phyloP scores from a whole-genome alignment of 2,888 invertebrate species.

The Desoria tigrina region DNA sequence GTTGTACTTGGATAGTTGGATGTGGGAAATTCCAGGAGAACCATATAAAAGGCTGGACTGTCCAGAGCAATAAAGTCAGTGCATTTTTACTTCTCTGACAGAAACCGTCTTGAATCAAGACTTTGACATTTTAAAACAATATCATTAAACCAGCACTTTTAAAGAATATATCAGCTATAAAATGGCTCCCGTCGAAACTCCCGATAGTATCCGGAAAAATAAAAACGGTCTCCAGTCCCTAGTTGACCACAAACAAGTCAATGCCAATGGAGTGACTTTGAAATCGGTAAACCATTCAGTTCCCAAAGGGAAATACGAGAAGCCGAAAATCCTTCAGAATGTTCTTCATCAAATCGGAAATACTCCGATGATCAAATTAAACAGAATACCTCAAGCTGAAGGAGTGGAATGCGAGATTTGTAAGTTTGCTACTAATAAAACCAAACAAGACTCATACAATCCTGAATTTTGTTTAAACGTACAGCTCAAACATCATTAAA shows the following conservation, averaged over 20 bases:
- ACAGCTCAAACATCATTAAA: not conserved
- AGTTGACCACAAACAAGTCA: not conserved
- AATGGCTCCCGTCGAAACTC: constrained; percentile 1
- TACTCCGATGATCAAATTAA: constrained; percentile 78
- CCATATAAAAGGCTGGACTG: constrained; percentile 6
- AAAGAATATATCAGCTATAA: not conserved
- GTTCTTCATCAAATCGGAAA: constrained; percentile 78
- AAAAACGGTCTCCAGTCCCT: not conserved
- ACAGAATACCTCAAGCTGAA: constrained; percentile 73
- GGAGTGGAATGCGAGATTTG: constrained; percentile 84
- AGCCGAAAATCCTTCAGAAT: constrained; percentile 66
- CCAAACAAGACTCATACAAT: too few species aligned
- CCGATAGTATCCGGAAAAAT: too few species aligned
- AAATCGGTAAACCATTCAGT: not conserved
- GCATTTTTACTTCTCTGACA: not conserved
- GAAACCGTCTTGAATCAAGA: not conserved
- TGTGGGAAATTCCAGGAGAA: not conserved
- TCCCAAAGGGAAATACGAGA: not conserved
- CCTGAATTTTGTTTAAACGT: too few species aligned
- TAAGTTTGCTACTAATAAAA: constrained; percentile 63
- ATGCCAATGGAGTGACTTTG: not conserved
- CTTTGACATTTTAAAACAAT: too few species aligned
- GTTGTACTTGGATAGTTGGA: too few species aligned
- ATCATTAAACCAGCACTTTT: too few species aligned
- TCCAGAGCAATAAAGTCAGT: not conserved